Evolutionary conservation across 2,888 invertebrate species (phyloP).

Genomic region (Formica aserva): DNA sequence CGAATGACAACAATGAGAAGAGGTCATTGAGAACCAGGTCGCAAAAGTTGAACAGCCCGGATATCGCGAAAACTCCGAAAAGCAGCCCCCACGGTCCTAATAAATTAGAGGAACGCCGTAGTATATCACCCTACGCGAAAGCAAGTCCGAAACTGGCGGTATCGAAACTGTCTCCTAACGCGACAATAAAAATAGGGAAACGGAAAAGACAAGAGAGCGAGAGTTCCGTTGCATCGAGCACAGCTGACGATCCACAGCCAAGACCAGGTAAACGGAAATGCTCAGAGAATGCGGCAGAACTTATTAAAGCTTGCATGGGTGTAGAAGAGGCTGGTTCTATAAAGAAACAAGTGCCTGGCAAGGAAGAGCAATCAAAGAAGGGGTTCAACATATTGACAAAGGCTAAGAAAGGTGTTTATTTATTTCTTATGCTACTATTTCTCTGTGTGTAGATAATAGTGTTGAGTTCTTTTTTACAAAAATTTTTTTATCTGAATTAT

Average conservation of each 20-base stretch:
- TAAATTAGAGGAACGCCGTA: constrained; percentile 83
- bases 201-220: constrained; percentile 93
- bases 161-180: constrained; percentile 79
- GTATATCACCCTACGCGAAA: constrained; percentile 85
- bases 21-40: constrained; percentile 85
- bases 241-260: constrained; percentile 87
- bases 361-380: constrained; percentile 84
- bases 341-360: constrained; percentile 85
- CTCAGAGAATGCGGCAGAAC: constrained; percentile 88
- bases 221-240: constrained; percentile 89
- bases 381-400: constrained; percentile 84
- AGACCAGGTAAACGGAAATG: constrained; percentile 88
- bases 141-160: constrained; percentile 84
- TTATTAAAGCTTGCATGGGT: constrained; percentile 88
- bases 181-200: constrained; percentile 86
- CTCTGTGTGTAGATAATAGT: constrained; percentile 56
- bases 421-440: constrained; percentile 50
- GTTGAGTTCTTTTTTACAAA: constrained; percentile 30
- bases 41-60: constrained; percentile 84
- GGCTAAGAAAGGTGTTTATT: constrained; percentile 84
- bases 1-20: constrained; percentile 88
- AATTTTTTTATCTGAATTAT: constrained; percentile 43
- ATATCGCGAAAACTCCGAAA: constrained; percentile 82
- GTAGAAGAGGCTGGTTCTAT: constrained; percentile 85
- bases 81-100: constrained; percentile 83